phyloP scores from a whole-genome alignment of 35 echinoderm and acorn worm species.

The Acanthaster planci region DNA sequence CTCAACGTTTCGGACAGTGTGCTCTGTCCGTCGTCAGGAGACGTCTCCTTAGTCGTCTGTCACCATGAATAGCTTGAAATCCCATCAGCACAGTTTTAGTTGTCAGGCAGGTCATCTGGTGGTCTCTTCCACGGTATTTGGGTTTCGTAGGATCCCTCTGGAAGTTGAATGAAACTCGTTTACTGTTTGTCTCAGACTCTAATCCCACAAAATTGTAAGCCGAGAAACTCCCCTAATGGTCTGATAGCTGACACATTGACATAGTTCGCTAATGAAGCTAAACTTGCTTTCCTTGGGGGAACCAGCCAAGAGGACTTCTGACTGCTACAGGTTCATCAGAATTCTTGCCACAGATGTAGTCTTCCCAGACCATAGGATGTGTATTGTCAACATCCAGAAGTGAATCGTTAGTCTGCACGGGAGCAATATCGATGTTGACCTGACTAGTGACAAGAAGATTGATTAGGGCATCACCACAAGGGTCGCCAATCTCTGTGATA shows the following conservation, averaged over 20 bases:
- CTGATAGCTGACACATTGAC: too few species aligned
- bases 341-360: conserved; percentile 51
- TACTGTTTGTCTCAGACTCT: too few species aligned
- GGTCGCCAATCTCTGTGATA: conserved; percentile 61
- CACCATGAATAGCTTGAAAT: too few species aligned
- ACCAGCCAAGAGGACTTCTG: conserved; percentile 71
- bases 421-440: conserved; percentile 43
- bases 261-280: too few species aligned
- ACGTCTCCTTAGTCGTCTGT: too few species aligned
- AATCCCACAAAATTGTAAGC: too few species aligned
- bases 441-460: conserved; percentile 18
- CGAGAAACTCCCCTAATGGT: too few species aligned
- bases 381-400: conserved; percentile 69
- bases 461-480: conserved; percentile 51
- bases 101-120: conserved; percentile 50
- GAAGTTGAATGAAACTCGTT: too few species aligned
- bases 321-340: conserved; percentile 42
- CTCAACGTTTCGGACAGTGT: too few species aligned
- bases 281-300: conserved; percentile 54
- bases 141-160: too few species aligned
- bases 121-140: conserved; percentile 22
- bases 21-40: too few species aligned
- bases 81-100: too few species aligned
- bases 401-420: conserved; percentile 48
- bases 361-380: conserved; percentile 53